phyloP scores from a whole-genome alignment of 2,888 invertebrate species.

The Drosophila maculinotata region DNA sequence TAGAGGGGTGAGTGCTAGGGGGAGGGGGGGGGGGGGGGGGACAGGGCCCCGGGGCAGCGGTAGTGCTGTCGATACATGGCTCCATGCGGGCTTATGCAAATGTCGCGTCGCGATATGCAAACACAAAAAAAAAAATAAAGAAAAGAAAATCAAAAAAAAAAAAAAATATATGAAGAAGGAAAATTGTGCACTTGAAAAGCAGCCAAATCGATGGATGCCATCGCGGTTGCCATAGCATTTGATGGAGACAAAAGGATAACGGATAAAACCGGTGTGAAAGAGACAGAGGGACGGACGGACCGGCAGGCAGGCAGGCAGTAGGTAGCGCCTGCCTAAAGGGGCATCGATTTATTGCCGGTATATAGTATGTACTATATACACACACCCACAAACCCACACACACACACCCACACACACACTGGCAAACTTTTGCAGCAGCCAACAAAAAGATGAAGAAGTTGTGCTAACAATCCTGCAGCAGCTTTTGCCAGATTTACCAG shows the following conservation, averaged over 20 bases:
- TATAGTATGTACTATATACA: not conserved
- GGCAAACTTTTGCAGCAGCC: not conserved
- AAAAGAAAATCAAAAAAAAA: not conserved
- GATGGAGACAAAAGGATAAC: conserved; percentile 48
- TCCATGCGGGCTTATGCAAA: conserved; percentile 73
- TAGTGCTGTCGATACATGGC: conserved; percentile 44
- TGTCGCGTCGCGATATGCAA: conserved; percentile 67
- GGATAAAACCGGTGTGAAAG: conserved; percentile 5
- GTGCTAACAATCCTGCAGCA: not conserved
- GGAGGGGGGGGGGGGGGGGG: too few relatives aligned
- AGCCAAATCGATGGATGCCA: conserved; percentile 54
- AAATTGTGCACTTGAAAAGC: conserved; percentile 58
- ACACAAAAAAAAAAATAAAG: conserved; percentile 6
- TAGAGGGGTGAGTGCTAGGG: conserved; percentile 1
- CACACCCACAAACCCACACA: not conserved
- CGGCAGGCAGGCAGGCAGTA: not conserved
- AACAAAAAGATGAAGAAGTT: too few relatives aligned
- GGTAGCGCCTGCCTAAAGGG: conserved; percentile 7
- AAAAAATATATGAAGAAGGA: conserved; percentile 13
- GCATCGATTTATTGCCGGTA: conserved; percentile 27
- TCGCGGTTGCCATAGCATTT: conserved; percentile 34
- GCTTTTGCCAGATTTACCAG: not conserved
- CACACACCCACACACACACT: too few relatives aligned
- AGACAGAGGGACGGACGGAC: not conserved
- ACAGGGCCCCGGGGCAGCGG: too few relatives aligned